Base-by-base conservation (phyloP, 2,797 vertebrate species). In the Pteropus rufus region DNA sequence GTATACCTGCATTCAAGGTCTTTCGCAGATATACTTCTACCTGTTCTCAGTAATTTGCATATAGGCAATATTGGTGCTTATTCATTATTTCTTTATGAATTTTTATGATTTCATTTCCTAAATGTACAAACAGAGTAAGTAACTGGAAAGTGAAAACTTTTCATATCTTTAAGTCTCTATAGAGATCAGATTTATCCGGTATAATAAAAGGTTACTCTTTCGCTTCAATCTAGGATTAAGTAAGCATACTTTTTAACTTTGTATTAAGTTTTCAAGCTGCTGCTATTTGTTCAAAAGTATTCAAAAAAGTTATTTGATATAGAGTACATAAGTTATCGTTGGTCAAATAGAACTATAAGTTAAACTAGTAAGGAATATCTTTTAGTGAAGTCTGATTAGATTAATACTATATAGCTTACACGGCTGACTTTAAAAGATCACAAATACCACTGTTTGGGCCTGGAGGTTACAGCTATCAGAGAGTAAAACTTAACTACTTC, bases 401-500 rank as follows among this genome's bases (percentile, higher is more conserved):
- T 98, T 98, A 98, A 98, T 97, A 97, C 98, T 97, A 96, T 95
- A 98, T 96, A 98, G 97, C 98, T 98, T 98, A 97, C 98, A 97
- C 96, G 97, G 95, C 95, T 97, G 97, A 98, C 97, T 97, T 98
- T 98, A 97, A 98, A 85, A 98, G 97, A 98, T 95, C 98, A 97
- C 36, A 96, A 97, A 98, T 39, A 56, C 3, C 36, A 60, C 5
- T 69, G 10, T 79, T 19, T 24, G 60, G 97, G 75, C 92, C 93
- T 97, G 96, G 97, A 98, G 97, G 97, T 98, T 97, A 98, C 67
- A 89, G 96, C 97, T 97, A 95, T 16, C 76, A 98, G 97, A 95
- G 80, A 97, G 97, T 91, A 98, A 96, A 97, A 97, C 97, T 97
- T 98, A 93, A 97, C 88, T 98, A 97, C 98, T 97, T 98, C 93